A percentile compares a stretch with the other conserved stretches of the same genome.
Conservation (phyloP, 2,113 vertebrate genomes). For the Otus sunia region DNA sequence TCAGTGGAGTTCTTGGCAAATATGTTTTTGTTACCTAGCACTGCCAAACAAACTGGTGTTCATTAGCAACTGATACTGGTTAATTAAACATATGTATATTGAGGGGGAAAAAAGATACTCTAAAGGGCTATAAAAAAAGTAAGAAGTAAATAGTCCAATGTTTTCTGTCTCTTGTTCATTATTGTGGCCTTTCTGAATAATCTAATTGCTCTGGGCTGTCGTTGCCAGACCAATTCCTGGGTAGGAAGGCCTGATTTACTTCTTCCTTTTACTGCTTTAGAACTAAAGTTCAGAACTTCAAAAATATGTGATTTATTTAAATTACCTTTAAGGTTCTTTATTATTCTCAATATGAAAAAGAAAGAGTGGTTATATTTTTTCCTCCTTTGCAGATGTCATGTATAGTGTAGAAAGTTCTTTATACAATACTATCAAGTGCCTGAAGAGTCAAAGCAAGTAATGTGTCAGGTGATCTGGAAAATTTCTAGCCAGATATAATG, state of each 20-base stretch:
- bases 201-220: not conserved
- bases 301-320: not conserved
- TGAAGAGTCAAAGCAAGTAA: not conserved
- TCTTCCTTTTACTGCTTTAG: not conserved
- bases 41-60: not conserved
- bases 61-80: not conserved
- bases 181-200: not conserved
- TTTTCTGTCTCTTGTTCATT: not conserved
- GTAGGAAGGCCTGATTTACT: not conserved
- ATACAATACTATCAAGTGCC: not conserved
- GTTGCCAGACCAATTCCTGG: rapidly evolving
- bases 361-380: not conserved
- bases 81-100: not conserved
- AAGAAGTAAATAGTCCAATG: not conserved
- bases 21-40: not conserved
- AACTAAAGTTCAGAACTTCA: not conserved
- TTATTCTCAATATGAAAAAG: not conserved
- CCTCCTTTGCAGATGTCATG: not conserved
- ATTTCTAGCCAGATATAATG: not conserved
- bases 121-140: not conserved
- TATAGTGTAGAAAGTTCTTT: not conserved
- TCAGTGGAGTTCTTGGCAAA: not conserved
- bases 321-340: not conserved
- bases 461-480: not conserved
- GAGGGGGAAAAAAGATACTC: not conserved